Conservation (phyloP, 2,888 invertebrate species). For the Linyphia triangularis region DNA sequence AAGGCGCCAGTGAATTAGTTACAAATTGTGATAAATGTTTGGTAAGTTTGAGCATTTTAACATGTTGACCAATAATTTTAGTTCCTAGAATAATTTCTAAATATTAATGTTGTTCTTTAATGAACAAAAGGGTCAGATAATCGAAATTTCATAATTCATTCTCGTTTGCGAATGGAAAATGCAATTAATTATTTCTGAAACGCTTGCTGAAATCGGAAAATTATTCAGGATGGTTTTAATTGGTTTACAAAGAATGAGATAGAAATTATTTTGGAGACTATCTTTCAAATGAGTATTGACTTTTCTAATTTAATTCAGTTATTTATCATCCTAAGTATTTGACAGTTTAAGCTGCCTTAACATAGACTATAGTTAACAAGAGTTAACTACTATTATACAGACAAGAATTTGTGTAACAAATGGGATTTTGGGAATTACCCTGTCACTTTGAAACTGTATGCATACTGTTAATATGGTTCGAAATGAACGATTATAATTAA, state of each 20-base stretch:
- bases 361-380: not conserved
- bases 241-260: slow-evolving; percentile 13
- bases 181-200: slow-evolving; percentile 8
- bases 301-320: slow-evolving; percentile 29
- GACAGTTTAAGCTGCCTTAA: not conserved
- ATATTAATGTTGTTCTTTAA: not conserved
- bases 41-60: not conserved
- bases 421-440: not conserved
- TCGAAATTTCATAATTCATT: not conserved
- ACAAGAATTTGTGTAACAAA: not conserved
- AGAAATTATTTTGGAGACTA: not conserved
- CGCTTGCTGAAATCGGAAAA: not conserved
- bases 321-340: not conserved
- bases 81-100: not conserved
- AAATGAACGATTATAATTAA: too few relatives aligned
- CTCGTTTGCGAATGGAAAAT: not conserved
- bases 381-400: not conserved
- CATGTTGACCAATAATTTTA: not conserved
- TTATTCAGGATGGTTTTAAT: slow-evolving; percentile 13
- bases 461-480: too few relatives aligned
- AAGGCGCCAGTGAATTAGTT: too few relatives aligned
- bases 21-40: too few relatives aligned
- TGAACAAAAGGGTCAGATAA: not conserved
- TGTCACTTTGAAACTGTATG: not conserved
- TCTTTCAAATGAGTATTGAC: slow-evolving; percentile 26